Base-by-base conservation (phyloP, 2,113 vertebrate genomes). In the Chaetura pelagica region DNA sequence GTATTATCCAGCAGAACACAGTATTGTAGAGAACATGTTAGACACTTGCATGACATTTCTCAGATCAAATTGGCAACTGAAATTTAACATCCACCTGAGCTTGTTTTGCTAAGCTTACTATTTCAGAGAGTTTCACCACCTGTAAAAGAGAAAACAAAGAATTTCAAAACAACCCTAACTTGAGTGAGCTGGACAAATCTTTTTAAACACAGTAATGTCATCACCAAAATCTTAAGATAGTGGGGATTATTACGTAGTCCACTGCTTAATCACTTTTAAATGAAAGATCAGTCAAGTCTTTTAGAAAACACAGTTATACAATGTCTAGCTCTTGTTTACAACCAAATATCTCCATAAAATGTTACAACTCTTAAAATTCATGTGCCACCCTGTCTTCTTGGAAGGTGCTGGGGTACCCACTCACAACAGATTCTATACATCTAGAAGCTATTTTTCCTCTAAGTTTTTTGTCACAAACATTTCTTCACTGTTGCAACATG, bases 81-180 rank as follows among this genome's bases (percentile, higher is more conserved):
- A 99, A 99, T 97, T 99, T 99, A 96, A 99, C 99, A 96, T 99
- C 99, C 96, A 99, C 99, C 42, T 99, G 99, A 93, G 99, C 99
- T 96, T 99, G 98, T 85, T 99, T 99, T 48, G 99, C 99, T 98
- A 99, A 96, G 3, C 72, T 99, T 67, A 99, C 99, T 61, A 99
- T 99, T 98, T 99, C 99, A 94, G 99, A 99, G 81, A 99, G 99
- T 93, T 99, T 99, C 71, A 99, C 99, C 95, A 99, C 99, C 99
- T 99, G 97, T 12, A 97, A 95, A 92, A 84, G 40, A 97, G 92
- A 96, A 82, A 94, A 94, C 3, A 93, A 69, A 77, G 22, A 59
- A 44, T 74, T 94, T 77, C 23, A 79, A 87, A 89, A 46, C 42
- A 69, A 49, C 71, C 16, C n/a, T 51, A 69, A 75, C 16, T 17